Evolutionary conservation across 37 sponge, comb jelly and placozoan genomes (phyloP).

Genomic region (Agelas oroides): DNA sequence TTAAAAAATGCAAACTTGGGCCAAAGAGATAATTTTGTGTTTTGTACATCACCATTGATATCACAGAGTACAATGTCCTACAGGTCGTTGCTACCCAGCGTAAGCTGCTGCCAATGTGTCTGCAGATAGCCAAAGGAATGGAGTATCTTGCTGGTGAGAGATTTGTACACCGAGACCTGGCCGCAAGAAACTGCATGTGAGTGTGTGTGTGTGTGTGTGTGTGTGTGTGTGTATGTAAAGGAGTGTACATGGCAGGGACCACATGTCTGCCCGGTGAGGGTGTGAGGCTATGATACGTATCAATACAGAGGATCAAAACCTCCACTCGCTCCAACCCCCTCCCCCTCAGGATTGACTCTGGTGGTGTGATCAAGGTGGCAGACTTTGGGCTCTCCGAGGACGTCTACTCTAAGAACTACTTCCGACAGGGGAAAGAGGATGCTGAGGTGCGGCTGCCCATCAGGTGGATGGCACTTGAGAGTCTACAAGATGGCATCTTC

Average conservation of each 20-base stretch:
- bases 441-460: neutral
- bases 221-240: neutral
- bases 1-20: too few species aligned
- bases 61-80: too few species aligned
- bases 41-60: too few species aligned
- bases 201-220: neutral
- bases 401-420: neutral
- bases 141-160: neutral
- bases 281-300: too few species aligned
- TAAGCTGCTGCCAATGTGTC: constrained; percentile 2
- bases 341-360: neutral
- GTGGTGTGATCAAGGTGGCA: constrained; percentile 12
- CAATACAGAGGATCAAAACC: too few species aligned
- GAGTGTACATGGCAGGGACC: too few species aligned
- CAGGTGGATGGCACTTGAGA: neutral
- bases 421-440: neutral
- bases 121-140: constrained; percentile 8
- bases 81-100: neutral
- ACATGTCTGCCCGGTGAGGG: too few species aligned
- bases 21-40: too few species aligned
- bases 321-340: too few species aligned
- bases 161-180: neutral
- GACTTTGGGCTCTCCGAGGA: constrained; percentile 1
- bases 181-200: constrained; percentile 6
- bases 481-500: neutral